Conservation (phyloP, 2,888 invertebrate genomes). For the Xestia rhomboidea region DNA sequence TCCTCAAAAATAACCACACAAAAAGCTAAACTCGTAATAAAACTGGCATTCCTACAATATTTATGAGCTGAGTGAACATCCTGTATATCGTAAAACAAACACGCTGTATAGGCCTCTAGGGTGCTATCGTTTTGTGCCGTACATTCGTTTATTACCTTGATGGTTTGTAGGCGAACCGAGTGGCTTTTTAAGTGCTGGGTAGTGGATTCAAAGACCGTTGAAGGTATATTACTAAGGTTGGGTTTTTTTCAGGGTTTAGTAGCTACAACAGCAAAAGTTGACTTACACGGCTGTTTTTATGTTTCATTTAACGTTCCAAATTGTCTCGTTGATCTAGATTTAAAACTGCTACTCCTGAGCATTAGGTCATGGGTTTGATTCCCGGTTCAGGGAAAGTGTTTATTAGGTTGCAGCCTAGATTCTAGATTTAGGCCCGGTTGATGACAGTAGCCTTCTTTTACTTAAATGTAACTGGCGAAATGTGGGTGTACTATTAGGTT, state of each 20-base stretch:
- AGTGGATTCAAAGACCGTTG: background rate
- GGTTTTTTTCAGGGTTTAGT: background rate
- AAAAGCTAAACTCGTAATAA: conserved; percentile 44
- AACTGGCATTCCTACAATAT: conserved; percentile 49
- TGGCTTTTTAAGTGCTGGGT: background rate
- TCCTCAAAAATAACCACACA: conserved; percentile 16
- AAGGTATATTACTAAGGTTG: background rate
- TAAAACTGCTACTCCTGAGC: background rate
- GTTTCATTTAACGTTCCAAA: background rate
- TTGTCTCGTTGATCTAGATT: background rate
- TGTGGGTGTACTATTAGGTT: too few species aligned
- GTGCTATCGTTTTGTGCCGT: conserved; percentile 47
- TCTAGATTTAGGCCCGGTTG: too few species aligned
- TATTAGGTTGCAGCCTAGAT: too few species aligned
- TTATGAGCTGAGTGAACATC: conserved; percentile 54
- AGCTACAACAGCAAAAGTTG: too few species aligned
- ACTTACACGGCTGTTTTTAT: background rate
- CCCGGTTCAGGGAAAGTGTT: too few species aligned
- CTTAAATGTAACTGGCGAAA: background rate
- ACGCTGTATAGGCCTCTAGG: conserved; percentile 54
- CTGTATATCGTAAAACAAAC: conserved; percentile 57
- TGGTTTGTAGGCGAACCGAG: background rate
- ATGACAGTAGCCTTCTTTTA: too few species aligned
- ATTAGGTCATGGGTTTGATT: background rate
- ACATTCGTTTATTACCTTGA: conserved; percentile 27